A percentile compares a stretch with the other conserved stretches of the same genome.
Conservation (phyloP, 2,113 vertebrate genomes). For the Orycteropus afer region DNA sequence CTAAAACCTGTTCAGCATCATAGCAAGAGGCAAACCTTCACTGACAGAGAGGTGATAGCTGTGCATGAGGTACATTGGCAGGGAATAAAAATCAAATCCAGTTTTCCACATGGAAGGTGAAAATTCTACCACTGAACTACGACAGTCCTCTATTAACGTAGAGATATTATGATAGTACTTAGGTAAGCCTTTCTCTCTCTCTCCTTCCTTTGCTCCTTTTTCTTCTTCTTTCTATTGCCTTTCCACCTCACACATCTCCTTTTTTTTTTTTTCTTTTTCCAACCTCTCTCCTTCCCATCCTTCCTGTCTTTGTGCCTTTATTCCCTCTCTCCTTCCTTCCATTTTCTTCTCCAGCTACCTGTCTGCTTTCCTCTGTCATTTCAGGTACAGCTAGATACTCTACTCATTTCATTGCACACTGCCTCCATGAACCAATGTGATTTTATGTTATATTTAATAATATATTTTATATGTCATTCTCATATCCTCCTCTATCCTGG, state of each 20-base stretch:
- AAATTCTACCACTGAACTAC: too few species aligned
- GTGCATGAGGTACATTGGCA: too few species aligned
- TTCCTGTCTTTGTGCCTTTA: neutral
- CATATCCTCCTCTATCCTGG: neutral
- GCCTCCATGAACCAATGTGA: neutral
- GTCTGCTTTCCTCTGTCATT: neutral
- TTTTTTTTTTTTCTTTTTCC: neutral
- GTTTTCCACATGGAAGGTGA: too few species aligned
- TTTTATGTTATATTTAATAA: neutral
- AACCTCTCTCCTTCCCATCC: neutral
- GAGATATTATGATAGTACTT: too few species aligned
- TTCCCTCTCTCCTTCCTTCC: neutral
- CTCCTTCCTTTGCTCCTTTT: too few species aligned
- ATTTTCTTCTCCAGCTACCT: accelerated
- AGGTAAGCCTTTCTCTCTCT: neutral
- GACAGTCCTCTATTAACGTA: too few species aligned
- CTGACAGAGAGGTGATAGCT: too few species aligned
- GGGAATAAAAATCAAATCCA: too few species aligned
- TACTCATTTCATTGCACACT: neutral
- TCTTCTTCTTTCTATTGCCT: neutral
- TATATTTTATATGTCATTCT: neutral
- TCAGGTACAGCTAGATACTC: neutral
- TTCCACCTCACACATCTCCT: too few species aligned
- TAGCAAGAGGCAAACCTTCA: too few species aligned
- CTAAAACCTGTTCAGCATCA: too few species aligned